A percentile compares a stretch with the other conserved stretches of the same genome.
Evolutionary conservation across 1,140 invertebrate genomes (phyloP).

Genomic region (Capitella teleta): DNA sequence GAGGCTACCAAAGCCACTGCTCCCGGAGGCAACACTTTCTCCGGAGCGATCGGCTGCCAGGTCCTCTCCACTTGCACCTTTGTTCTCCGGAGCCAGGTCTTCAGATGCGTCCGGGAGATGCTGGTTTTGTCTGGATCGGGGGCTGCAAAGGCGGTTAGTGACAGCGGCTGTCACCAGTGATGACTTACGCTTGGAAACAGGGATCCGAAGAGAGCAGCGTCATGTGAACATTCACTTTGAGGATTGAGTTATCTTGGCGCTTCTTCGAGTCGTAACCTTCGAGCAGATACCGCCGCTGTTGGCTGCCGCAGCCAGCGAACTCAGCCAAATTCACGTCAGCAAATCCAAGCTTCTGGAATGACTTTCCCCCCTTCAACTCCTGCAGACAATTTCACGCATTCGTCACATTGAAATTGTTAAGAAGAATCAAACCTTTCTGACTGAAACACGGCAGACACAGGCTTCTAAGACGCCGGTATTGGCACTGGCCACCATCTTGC

Average conservation of each 20-base stretch:
- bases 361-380: slow-evolving; percentile 74
- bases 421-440: slow-evolving; percentile 67
- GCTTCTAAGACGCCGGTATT: slow-evolving; percentile 86
- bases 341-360: slow-evolving; percentile 91
- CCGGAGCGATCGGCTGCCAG: too few species aligned
- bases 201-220: slow-evolving; percentile 89
- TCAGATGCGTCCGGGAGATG: too few species aligned
- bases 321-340: slow-evolving; percentile 92
- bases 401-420: too few species aligned
- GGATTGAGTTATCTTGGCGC: slow-evolving; percentile 89
- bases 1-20: slow-evolving; percentile 70
- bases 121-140: too few species aligned
- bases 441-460: slow-evolving; percentile 79
- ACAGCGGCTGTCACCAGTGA: neutral
- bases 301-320: slow-evolving; percentile 84
- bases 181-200: slow-evolving; percentile 88
- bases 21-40: slow-evolving; percentile 54
- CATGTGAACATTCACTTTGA: slow-evolving; percentile 80
- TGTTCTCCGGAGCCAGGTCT: slow-evolving; percentile 15
- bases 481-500: slow-evolving; percentile 93
- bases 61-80: slow-evolving; percentile 21
- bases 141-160: neutral
- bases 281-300: slow-evolving; percentile 69
- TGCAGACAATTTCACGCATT: slow-evolving; percentile 24
- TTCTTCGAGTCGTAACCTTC: slow-evolving; percentile 84